Percentiles rank a stretch among this genome's conserved stretches.
These are phyloP conservation scores for Neodiprion pinetum DNA, from an alignment of 1,140 invertebrate genomes.

Conservation along the genomic window DNA sequence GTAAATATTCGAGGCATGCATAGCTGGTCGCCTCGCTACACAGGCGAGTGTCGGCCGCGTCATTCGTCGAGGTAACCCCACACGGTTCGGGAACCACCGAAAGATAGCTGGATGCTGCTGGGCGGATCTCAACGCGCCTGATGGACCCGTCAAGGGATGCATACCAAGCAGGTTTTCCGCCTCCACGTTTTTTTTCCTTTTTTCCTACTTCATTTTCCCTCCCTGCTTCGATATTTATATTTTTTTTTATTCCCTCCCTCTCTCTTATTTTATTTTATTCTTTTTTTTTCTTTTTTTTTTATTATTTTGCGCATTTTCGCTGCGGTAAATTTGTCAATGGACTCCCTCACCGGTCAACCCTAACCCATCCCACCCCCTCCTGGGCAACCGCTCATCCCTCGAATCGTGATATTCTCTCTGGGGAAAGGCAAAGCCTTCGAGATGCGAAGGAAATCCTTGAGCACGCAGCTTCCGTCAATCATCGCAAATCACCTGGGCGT, in stretches of 20 bases:
- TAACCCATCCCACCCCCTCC: conserved; percentile 26
- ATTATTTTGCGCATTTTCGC: background rate
- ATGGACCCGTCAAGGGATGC: conserved; percentile 41
- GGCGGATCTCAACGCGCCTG: conserved; percentile 1
- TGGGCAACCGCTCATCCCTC: conserved; percentile 34
- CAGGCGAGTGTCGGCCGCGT: background rate
- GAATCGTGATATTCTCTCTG: conserved; percentile 9
- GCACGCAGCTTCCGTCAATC: background rate
- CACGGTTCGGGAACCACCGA: background rate
- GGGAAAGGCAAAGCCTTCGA: conserved; percentile 20
- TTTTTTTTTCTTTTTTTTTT: background rate
- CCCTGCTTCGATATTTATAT: too few species aligned
- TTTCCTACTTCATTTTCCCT: background rate
- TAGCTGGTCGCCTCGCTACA: background rate
- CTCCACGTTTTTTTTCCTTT: background rate
- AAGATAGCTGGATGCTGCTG: background rate
- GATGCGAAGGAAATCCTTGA: background rate
- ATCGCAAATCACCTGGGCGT: conserved; percentile 1
- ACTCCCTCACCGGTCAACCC: conserved; percentile 24
- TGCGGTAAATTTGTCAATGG: conserved; percentile 43
- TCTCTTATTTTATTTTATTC: too few species aligned
- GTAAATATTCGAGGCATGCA: conserved; percentile 17
- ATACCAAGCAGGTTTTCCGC: conserved; percentile 40
- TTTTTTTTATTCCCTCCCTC: background rate
- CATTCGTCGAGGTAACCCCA: background rate